Evolutionary conservation across 1,140 invertebrate genomes (phyloP), one percentile per base, ranked within the genome.

Genomic region (Drosophila kanapiae): DNA sequence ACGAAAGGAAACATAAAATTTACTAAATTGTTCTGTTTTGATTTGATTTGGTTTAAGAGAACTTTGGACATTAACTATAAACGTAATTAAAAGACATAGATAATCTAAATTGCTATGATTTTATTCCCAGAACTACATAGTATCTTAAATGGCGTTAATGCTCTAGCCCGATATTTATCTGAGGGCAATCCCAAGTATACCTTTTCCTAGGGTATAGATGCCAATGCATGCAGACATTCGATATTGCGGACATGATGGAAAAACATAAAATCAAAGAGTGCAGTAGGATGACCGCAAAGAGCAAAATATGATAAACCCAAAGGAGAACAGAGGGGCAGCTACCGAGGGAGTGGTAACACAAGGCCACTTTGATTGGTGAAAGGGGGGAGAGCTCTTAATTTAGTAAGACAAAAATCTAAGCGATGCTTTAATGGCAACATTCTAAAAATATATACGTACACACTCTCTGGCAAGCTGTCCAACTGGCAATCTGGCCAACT

Each of bases 231-330:
- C 43, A 48, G 63, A 18, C 16, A 40, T 49, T 45, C 57, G 35
- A 61, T 43, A 62, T 51, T 68, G 65, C 31, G 6, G 43, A 38
- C 35, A 60, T 59, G 33, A 60, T 81, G 64, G 48, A 47, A 75
- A 80, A 78, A 68, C 80, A 79, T 67, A 68, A 82, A 82, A 83
- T 83, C 81, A 75, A 80, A 65, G 49, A 61, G 48, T 38, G 47
- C 29, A 38, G 47, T 23, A 38, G 7, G 31, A 18, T 47, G 31
- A 72, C 45, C 31, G 37, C 65, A 59, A 42, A 71, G 38, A 10
- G 11, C n/a, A 54, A 48, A 49, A 62, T 23, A 62, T 31, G 23
- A 40, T 6, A 49, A 70, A 45, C 10, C 16, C 23, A 13, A 13
- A 48, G 13, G 10, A 18, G 49, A 38, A n/a, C 42, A n/a, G 43